Percentiles rank a stretch among this genome's conserved stretches.
phyloP scores from a whole-genome alignment of 2,888 invertebrate genomes.

The Maniola hyperantus region DNA sequence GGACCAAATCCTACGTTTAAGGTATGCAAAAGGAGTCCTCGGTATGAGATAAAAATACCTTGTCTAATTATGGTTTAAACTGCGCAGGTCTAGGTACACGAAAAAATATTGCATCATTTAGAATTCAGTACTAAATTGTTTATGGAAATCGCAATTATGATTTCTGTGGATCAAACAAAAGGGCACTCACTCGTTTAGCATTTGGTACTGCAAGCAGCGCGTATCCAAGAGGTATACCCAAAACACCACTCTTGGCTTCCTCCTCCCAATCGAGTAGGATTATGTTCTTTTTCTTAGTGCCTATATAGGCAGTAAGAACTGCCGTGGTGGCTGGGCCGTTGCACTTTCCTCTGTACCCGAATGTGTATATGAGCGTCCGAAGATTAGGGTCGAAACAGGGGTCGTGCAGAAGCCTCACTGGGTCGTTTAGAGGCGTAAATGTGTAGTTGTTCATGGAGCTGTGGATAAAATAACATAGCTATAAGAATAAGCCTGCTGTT shows the following conservation, averaged over 20 bases:
- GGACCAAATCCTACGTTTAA: no score
- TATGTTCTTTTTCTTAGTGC: conserved; percentile 66
- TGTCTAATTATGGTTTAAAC: no score
- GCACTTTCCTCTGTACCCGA: conserved; percentile 66
- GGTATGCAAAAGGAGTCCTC: no score
- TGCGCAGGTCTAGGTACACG: no score
- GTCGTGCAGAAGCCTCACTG: conserved; percentile 44
- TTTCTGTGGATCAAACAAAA: background rate
- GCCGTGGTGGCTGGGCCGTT: conserved; percentile 69
- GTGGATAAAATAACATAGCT: conserved; percentile 24
- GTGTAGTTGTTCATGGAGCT: conserved; percentile 59
- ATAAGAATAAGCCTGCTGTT: no score
- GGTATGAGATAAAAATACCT: no score
- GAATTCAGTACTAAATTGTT: no score
- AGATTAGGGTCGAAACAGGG: conserved; percentile 56
- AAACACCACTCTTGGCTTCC: conserved; percentile 63
- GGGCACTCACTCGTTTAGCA: conserved; percentile 59
- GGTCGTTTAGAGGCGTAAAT: conserved; percentile 51
- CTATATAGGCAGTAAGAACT: conserved; percentile 61
- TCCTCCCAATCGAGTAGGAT: conserved; percentile 73
- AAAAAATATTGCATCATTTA: no score
- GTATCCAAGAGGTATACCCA: conserved; percentile 66
- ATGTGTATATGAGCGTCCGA: conserved; percentile 69
- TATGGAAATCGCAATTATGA: no score
- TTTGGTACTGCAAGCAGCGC: conserved; percentile 67